Percentiles rank a stretch among this genome's conserved stretches.
phyloP scores from a whole-genome alignment of 1,140 invertebrate genomes.

The Archivesica marissinica region DNA sequence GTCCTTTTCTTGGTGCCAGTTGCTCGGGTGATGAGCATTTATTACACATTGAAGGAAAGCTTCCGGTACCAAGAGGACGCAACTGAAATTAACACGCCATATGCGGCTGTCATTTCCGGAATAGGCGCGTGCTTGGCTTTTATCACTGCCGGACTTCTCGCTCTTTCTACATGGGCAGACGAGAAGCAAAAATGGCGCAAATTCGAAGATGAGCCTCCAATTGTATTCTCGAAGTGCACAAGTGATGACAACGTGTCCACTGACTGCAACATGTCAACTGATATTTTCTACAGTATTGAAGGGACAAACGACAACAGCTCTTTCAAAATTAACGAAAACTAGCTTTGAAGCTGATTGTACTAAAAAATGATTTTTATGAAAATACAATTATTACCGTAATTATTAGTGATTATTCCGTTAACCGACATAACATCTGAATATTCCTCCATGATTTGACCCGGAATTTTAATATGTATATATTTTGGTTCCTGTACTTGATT shows the following conservation, averaged over 20 bases:
- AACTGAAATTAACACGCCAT: neutral
- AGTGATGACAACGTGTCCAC: neutral
- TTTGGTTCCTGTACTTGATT: no score
- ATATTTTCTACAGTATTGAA: neutral
- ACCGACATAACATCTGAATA: no score
- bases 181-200: neutral
- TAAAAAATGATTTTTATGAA: no score
- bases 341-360: no score
- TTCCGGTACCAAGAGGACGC: neutral
- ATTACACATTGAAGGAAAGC: neutral
- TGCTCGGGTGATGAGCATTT: neutral
- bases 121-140: constrained; percentile 13
- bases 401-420: no score
- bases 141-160: neutral
- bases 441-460: no score
- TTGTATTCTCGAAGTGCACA: neutral
- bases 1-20: neutral
- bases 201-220: neutral
- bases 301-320: neutral
- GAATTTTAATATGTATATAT: no score
- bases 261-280: neutral
- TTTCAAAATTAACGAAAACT: no score
- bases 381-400: no score
- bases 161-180: neutral
- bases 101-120: neutral